phyloP scores from a whole-genome alignment of 2,888 invertebrate species.

The Platypus cylindrus region DNA sequence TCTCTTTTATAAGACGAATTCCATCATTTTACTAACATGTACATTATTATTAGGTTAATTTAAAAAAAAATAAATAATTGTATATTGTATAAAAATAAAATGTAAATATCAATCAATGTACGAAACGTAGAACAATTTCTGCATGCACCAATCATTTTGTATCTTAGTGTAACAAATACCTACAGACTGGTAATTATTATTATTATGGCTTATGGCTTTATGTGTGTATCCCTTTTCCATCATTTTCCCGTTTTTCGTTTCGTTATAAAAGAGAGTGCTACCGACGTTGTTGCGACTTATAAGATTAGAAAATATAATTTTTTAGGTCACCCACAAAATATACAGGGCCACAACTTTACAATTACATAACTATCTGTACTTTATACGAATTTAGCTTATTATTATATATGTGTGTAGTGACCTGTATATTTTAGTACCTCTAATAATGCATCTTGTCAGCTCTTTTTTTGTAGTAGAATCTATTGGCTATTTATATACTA shows the following conservation, averaged over 20 bases:
- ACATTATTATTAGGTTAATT: no score
- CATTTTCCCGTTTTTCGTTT: constrained; percentile 3
- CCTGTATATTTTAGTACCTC: constrained; percentile 17
- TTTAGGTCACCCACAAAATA: constrained; percentile 22
- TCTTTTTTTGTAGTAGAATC: constrained; percentile 5
- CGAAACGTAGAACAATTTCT: no score
- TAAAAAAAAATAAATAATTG: no score
- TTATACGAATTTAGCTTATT: constrained; percentile 8
- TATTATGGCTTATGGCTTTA: constrained; percentile 2
- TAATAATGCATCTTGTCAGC: constrained; percentile 11
- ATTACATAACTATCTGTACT: constrained; percentile 4
- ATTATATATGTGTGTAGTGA: constrained; percentile 16
- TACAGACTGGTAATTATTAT: constrained; percentile 4
- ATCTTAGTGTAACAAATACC: no score
- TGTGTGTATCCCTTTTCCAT: neutral
- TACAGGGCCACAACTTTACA: constrained; percentile 16
- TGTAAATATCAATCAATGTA: no score
- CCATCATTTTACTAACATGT: neutral
- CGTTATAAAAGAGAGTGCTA: constrained; percentile 12
- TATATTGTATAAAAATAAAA: no score
- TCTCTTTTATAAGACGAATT: constrained; percentile 10
- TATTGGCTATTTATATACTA: no score
- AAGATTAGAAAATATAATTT: constrained; percentile 12
- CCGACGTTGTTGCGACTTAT: neutral
- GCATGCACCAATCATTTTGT: no score